Evolutionary conservation across 2,113 vertebrate genomes (phyloP).

Genomic region (Lepidothrix coronata): DNA sequence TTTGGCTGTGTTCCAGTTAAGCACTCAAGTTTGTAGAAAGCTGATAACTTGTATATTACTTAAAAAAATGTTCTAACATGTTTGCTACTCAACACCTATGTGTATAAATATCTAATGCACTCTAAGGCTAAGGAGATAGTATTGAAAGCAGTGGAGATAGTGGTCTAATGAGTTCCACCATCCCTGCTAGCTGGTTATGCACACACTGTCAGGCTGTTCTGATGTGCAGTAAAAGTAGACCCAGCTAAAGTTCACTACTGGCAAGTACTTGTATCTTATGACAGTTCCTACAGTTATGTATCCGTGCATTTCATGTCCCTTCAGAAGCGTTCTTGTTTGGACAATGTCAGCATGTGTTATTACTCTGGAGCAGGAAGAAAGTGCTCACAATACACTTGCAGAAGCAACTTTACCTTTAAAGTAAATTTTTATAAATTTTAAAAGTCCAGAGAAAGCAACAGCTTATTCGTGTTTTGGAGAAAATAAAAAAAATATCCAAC

Average conservation of each 20-base stretch:
- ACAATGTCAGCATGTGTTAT: not conserved
- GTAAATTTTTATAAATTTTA: not conserved
- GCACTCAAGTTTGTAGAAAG: not conserved
- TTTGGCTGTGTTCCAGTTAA: not conserved
- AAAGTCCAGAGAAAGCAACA: not conserved
- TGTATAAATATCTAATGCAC: not conserved
- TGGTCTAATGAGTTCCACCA: not conserved
- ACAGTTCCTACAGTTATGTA: not conserved
- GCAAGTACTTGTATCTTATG: not conserved
- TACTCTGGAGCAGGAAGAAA: not conserved
- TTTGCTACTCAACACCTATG: not conserved
- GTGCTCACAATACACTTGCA: not conserved
- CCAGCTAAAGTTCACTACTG: not conserved
- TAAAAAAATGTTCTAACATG: not conserved
- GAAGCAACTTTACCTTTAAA: not conserved
- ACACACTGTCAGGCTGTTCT: not conserved
- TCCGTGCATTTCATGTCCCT: not conserved
- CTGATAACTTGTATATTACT: not conserved
- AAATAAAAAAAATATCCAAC: not conserved
- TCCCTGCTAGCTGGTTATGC: not conserved
- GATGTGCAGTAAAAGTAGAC: not conserved
- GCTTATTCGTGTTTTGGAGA: not conserved
- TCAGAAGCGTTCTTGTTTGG: accelerated
- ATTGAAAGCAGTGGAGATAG: not conserved
- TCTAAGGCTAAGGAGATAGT: not conserved